Evolutionary conservation across 1,140 invertebrate species (phyloP).

Genomic region (Bombus turneri): DNA sequence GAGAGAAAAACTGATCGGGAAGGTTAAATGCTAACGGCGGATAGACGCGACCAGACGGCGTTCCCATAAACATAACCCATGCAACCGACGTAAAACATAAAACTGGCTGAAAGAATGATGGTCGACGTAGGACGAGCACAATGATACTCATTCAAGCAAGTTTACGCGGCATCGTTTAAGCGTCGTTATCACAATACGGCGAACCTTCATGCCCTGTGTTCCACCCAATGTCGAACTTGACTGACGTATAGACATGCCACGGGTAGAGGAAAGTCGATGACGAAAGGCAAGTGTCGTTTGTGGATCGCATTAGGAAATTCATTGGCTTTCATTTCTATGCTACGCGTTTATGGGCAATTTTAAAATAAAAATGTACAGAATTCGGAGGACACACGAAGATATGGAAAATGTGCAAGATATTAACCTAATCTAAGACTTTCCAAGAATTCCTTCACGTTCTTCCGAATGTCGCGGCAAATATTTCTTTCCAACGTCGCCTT

Average conservation of each 20-base stretch:
- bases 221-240: not conserved
- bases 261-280: not conserved
- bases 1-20: conserved; percentile 17
- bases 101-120: conserved; percentile 36
- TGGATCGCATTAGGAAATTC: too few species aligned
- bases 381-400: not conserved
- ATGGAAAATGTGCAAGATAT: not conserved
- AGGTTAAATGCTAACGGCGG: conserved; percentile 23
- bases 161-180: conserved; percentile 21
- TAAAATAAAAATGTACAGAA: not conserved
- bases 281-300: not conserved
- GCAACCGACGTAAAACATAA: conserved; percentile 43
- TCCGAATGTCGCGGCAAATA: too few species aligned
- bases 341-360: not conserved
- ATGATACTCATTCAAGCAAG: conserved; percentile 21
- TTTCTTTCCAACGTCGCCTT: too few species aligned
- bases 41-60: conserved; percentile 18
- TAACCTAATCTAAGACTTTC: too few species aligned
- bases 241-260: too few species aligned
- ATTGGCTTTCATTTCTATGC: too few species aligned
- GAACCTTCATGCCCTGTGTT: not conserved
- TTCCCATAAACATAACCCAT: conserved; percentile 48
- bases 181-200: conserved; percentile 47
- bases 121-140: conserved; percentile 11
- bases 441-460: too few species aligned